phyloP scores from a whole-genome alignment of 2,888 invertebrate genomes.

The Strigamia maritima region DNA sequence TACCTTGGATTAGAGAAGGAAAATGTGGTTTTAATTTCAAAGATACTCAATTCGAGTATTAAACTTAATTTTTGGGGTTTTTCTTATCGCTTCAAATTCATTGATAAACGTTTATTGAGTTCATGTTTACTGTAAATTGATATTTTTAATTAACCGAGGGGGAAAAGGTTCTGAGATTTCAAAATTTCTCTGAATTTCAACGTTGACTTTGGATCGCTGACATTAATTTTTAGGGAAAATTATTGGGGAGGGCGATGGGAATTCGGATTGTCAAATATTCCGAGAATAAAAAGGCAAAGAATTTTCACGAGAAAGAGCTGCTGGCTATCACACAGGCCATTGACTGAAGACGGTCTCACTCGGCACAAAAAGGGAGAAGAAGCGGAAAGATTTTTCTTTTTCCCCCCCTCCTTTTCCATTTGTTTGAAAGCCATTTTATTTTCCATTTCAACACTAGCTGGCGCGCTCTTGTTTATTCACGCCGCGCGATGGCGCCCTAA shows the following conservation, averaged over 20 bases:
- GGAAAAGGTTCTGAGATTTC: neutral
- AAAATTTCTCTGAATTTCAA: too few species aligned
- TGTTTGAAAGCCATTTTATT: neutral
- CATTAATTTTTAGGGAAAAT: too few species aligned
- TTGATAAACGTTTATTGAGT: neutral
- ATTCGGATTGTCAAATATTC: neutral
- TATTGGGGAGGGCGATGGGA: neutral
- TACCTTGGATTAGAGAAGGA: neutral
- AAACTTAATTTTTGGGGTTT: neutral
- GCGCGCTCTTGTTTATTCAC: neutral
- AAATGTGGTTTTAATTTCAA: neutral
- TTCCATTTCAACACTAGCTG: neutral
- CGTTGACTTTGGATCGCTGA: too few species aligned
- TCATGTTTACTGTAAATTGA: slow-evolving; percentile 3
- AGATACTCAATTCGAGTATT: neutral
- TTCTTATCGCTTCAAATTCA: neutral
- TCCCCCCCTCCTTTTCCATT: neutral
- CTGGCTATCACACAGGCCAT: slow-evolving; percentile 13
- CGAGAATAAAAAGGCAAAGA: neutral
- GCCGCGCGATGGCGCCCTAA: neutral
- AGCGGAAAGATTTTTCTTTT: neutral
- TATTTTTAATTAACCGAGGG: neutral
- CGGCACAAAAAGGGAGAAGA: neutral
- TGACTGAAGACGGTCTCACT: slow-evolving; percentile 16
- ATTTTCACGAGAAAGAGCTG: neutral